Percentiles rank a stretch among this genome's conserved stretches.
phyloP scores from a whole-genome alignment of 2,888 invertebrate species.

The Celastrina argiolus region DNA sequence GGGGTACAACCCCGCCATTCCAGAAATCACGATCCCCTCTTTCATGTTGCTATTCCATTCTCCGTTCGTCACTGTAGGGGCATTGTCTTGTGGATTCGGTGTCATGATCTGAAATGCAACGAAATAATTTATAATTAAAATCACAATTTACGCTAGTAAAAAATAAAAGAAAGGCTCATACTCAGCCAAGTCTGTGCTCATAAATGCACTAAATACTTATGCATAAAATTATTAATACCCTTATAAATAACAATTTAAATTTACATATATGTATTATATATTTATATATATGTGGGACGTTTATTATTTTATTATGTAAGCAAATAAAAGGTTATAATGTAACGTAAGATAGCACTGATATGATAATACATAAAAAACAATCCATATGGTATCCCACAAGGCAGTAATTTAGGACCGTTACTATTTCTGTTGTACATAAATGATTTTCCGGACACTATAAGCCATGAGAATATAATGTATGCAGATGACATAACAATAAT shows the following conservation, averaged over 20 bases:
- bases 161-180: background rate
- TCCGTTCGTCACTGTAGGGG: background rate
- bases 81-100: background rate
- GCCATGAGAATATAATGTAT: too few species aligned
- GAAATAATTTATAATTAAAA: background rate
- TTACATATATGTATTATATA: too few species aligned
- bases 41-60: constrained; percentile 10
- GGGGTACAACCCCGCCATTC: constrained; percentile 79
- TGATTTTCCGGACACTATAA: too few species aligned
- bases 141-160: background rate
- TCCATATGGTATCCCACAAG: too few species aligned
- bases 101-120: background rate
- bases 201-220: background rate
- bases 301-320: background rate
- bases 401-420: too few species aligned
- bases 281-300: background rate
- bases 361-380: too few species aligned
- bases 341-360: background rate
- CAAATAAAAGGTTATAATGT: background rate
- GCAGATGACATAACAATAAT: too few species aligned
- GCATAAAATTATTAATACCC: background rate
- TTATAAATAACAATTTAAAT: background rate
- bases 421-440: too few species aligned
- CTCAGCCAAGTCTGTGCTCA: background rate
- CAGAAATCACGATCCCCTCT: constrained; percentile 64